These are phyloP conservation scores for Bursaphelenchus okinawaensis DNA, from an alignment of 2,888 invertebrate genomes.

Conservation along the genomic window DNA sequence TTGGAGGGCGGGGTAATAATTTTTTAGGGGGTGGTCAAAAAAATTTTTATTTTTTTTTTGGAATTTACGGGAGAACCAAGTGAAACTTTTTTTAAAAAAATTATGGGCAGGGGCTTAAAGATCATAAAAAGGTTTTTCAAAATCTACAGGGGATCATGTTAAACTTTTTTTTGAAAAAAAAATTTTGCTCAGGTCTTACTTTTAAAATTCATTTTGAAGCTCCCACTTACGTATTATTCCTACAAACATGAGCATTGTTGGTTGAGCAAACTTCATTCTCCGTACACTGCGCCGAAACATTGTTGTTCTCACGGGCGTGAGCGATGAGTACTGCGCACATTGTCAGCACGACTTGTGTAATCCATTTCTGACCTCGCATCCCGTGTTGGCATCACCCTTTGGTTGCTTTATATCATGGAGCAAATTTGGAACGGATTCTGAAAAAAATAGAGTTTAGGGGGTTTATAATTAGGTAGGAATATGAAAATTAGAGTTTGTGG, in stretches of 20 bases:
- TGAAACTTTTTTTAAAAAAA: too few species aligned
- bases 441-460: too few species aligned
- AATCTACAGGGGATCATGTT: too few species aligned
- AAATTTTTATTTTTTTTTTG: too few species aligned
- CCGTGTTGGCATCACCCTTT: neutral
- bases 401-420: neutral
- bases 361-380: neutral
- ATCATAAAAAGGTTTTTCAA: too few species aligned
- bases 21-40: too few species aligned
- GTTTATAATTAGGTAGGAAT: neutral
- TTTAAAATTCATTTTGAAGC: too few species aligned
- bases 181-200: too few species aligned
- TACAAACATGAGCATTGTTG: slow-evolving; percentile 48
- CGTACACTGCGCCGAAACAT: neutral
- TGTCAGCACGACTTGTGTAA: neutral
- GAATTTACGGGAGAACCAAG: too few species aligned
- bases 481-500: neutral
- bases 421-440: neutral
- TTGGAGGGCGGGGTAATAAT: too few species aligned
- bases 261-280: slow-evolving; percentile 45
- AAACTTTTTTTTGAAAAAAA: too few species aligned
- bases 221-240: slow-evolving; percentile 52
- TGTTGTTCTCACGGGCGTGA: neutral
- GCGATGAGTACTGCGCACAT: neutral
- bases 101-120: too few species aligned